These are phyloP conservation scores for Phoxinus dragarum DNA, from an alignment of 2,797 vertebrate genomes.

Conservation along the genomic window DNA sequence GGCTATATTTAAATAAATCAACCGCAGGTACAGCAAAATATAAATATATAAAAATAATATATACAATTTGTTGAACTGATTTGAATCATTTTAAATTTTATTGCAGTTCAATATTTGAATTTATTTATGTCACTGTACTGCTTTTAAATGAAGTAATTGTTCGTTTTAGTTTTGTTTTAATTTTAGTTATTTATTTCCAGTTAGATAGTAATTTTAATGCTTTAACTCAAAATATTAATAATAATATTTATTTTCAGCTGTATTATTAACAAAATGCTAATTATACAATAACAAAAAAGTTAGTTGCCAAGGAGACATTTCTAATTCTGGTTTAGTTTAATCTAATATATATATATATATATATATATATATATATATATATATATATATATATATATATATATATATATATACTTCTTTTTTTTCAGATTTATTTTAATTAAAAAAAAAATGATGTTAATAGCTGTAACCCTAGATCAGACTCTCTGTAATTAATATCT, in stretches of 20 bases:
- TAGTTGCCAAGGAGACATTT: not conserved
- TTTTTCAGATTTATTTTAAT: not conserved
- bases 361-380: no score
- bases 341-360: no score
- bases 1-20: no score
- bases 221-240: not conserved
- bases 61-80: no score
- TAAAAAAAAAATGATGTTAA: no score
- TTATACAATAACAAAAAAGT: not conserved
- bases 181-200: not conserved
- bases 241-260: not conserved
- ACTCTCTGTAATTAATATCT: not conserved
- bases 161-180: no score
- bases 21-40: no score
- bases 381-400: no score
- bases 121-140: not conserved
- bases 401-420: no score
- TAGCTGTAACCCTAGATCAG: not conserved
- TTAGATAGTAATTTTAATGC: not conserved
- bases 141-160: not conserved
- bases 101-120: not conserved
- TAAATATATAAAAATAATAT: no score
- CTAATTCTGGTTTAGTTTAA: not conserved
- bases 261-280: not conserved
- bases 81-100: no score